Conservation (phyloP, 2,113 vertebrate species). For the Mormoops blainvillei region DNA sequence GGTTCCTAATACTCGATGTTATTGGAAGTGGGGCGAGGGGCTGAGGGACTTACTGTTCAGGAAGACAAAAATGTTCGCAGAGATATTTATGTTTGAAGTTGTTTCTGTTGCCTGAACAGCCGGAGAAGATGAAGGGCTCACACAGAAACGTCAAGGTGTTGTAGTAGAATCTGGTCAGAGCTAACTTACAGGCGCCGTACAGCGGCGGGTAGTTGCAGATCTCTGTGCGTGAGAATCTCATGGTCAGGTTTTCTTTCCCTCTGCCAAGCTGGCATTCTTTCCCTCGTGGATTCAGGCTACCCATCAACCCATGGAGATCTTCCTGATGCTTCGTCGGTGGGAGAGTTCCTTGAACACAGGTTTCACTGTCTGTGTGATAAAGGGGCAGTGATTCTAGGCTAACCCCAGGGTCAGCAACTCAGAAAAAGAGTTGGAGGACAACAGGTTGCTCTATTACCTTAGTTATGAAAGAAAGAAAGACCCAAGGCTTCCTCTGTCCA, state of each 20-base stretch:
- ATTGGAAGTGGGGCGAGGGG: not conserved
- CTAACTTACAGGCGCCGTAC: fast-evolving
- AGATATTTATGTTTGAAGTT: constrained; percentile 35
- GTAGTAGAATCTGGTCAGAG: constrained; percentile 32
- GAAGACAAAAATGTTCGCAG: not conserved
- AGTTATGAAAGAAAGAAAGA: not conserved
- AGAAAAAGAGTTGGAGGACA: not conserved
- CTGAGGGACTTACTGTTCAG: constrained; percentile 16
- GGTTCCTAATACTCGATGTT: not conserved
- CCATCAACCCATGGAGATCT: not conserved
- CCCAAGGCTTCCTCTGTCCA: not conserved
- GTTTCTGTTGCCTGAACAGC: constrained; percentile 66
- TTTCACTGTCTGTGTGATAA: not conserved
- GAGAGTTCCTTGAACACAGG: not conserved
- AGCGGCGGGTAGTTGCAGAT: constrained; percentile 34
- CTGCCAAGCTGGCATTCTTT: not conserved
- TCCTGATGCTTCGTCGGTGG: not conserved
- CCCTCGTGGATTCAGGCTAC: not conserved
- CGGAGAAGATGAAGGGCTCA: constrained; percentile 59
- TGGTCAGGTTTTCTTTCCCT: not conserved
- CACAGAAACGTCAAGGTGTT: not conserved
- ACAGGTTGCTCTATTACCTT: not conserved
- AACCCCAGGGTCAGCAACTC: not conserved
- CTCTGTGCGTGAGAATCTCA: not conserved
- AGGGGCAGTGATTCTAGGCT: not conserved